These are phyloP conservation scores for Rutpela maculata DNA, from an alignment of 2,888 invertebrate genomes.

Conservation along the genomic window DNA sequence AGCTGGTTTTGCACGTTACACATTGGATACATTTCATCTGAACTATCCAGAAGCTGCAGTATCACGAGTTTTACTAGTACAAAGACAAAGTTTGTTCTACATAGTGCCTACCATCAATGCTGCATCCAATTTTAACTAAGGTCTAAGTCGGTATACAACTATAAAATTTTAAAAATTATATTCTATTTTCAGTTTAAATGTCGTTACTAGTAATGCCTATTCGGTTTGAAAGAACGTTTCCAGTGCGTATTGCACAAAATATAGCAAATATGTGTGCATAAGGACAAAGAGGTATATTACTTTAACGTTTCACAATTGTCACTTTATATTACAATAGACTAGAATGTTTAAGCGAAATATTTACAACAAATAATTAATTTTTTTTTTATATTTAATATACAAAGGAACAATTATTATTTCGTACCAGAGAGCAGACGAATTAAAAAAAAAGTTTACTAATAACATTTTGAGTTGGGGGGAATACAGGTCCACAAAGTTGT, in stretches of 20 bases:
- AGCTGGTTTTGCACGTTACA: neutral
- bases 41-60: neutral
- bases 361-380: conserved; percentile 60
- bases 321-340: conserved; percentile 56
- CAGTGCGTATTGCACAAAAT: conserved; percentile 53
- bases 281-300: conserved; percentile 49
- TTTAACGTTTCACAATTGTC: conserved; percentile 44
- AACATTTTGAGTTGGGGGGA: neutral
- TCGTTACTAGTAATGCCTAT: neutral
- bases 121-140: neutral
- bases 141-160: neutral
- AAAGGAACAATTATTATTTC: conserved; percentile 59
- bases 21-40: neutral
- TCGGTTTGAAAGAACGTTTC: conserved; percentile 27
- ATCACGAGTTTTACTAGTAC: neutral
- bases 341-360: conserved; percentile 62
- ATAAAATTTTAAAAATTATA: neutral
- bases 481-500: neutral
- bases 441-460: neutral
- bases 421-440: conserved; percentile 47
- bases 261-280: conserved; percentile 48
- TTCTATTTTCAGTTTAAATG: neutral
- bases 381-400: conserved; percentile 50
- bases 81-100: neutral
- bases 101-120: neutral